Evolutionary conservation across 2,888 invertebrate species (phyloP).

Genomic region (Lasioglossum figueresi): DNA sequence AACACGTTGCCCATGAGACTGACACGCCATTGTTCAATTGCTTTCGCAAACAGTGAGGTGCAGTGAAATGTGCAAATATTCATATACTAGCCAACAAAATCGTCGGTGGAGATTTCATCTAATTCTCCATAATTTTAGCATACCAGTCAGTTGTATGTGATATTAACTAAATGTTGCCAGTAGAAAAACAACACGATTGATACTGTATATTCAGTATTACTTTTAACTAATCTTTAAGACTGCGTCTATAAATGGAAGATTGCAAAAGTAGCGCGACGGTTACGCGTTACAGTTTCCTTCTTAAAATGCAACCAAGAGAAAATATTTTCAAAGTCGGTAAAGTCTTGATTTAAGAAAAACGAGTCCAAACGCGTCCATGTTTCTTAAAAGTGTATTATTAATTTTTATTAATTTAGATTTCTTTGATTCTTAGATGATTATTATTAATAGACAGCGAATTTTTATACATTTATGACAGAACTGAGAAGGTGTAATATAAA

Average conservation of each 20-base stretch:
- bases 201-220: not conserved
- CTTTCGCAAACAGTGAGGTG: slow-evolving; percentile 9
- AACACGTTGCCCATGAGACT: slow-evolving; percentile 43
- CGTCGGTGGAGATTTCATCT: not conserved
- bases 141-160: not conserved
- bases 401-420: too few relatives aligned
- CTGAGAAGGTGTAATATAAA: too few relatives aligned
- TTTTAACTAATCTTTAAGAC: not conserved
- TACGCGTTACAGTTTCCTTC: not conserved
- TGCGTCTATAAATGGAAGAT: not conserved
- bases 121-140: not conserved
- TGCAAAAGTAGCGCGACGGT: not conserved
- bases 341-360: too few relatives aligned
- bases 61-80: slow-evolving; percentile 28
- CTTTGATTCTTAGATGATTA: too few relatives aligned
- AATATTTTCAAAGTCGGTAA: too few relatives aligned
- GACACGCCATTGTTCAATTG: slow-evolving; percentile 35
- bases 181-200: not conserved
- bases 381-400: too few relatives aligned
- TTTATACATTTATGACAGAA: too few relatives aligned
- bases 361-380: too few relatives aligned
- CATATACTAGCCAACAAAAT: slow-evolving; percentile 27
- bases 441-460: too few relatives aligned
- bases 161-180: not conserved
- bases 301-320: too few relatives aligned